phyloP scores from a whole-genome alignment of 2,113 vertebrate genomes.

The Hyperoodon ampullatus region DNA sequence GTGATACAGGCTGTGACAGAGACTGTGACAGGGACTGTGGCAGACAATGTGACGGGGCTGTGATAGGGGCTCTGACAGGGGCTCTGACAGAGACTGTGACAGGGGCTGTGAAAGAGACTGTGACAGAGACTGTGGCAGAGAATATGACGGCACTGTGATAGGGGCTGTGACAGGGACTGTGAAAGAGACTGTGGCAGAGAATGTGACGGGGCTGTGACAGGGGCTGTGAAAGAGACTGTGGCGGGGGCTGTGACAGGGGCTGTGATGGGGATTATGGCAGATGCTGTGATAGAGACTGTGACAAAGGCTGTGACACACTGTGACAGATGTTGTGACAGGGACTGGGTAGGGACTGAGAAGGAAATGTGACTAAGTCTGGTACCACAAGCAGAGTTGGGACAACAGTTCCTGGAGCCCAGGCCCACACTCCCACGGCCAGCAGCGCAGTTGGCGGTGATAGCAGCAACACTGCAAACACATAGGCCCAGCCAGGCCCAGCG shows the following conservation, averaged over 20 bases:
- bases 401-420: conserved; percentile 62
- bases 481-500: conserved; percentile 57
- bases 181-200: background rate
- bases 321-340: background rate
- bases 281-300: background rate
- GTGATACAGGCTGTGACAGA: background rate
- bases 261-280: background rate
- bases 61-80: too few species aligned
- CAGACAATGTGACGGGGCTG: background rate
- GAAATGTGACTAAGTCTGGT: conserved; percentile 57
- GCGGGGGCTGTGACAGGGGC: background rate
- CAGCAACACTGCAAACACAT: conserved; percentile 63
- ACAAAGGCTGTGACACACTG: too few species aligned
- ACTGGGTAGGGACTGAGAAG: background rate
- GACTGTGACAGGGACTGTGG: background rate
- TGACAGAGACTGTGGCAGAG: too few species aligned
- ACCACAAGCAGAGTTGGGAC: conserved; percentile 62
- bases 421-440: conserved; percentile 60
- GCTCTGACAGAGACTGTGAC: too few species aligned
- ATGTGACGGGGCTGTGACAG: background rate
- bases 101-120: too few species aligned
- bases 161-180: too few species aligned
- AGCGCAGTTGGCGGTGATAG: conserved; percentile 73
- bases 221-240: background rate
- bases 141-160: background rate